Base-by-base conservation (phyloP, 2,888 invertebrate species). In the Schrankia costaestrigalis region DNA sequence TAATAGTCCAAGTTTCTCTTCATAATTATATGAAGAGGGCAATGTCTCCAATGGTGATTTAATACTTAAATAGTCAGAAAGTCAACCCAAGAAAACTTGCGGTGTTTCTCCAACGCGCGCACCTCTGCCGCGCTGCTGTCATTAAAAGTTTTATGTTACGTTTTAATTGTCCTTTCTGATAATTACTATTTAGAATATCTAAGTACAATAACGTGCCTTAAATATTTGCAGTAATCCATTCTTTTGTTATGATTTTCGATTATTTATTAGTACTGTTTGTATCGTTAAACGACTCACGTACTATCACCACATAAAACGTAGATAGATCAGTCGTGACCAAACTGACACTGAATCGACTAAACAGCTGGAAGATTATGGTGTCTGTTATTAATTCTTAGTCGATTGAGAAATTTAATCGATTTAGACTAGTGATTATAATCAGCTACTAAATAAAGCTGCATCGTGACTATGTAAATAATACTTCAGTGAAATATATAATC, bases 251-350 rank as follows among this genome's bases (percentile, higher is more conserved):
- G 62, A 62, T 63, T 56, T 41, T 53, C 55, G 55, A 65, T 62
- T 61, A 63, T 65, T 68, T 62, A 67, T 63, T n/a, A n/a, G n/a
- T n/a, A n/a, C n/a, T 56, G 63, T 67, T 71, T 64, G 63, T 65
- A 57, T 62, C 41, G 53, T 46, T 50, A n/a, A n/a, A n/a, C n/a
- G n/a, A n/a, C 41, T 51, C 55, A 59, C 52, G 41, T 39, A 40
- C 44, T n/a, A 55, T 49, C 39, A 42, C 43, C 37, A 40, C 27
- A 31, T 39, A 31, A 41, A 46, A 46, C 41, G 41, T n/a, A 40
- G 44, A 47, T 56, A 48, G 33, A 41, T 37, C 15, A 34, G 26
- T 74, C 76, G 73, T 75, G 75, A 73, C 69, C 46, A 29, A 30
- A 50, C 51, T 63, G 71, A 62, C 74, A 70, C 69, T 71, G 70